phyloP scores from a whole-genome alignment of 1,140 invertebrate species.

The Drosophila teissieri region DNA sequence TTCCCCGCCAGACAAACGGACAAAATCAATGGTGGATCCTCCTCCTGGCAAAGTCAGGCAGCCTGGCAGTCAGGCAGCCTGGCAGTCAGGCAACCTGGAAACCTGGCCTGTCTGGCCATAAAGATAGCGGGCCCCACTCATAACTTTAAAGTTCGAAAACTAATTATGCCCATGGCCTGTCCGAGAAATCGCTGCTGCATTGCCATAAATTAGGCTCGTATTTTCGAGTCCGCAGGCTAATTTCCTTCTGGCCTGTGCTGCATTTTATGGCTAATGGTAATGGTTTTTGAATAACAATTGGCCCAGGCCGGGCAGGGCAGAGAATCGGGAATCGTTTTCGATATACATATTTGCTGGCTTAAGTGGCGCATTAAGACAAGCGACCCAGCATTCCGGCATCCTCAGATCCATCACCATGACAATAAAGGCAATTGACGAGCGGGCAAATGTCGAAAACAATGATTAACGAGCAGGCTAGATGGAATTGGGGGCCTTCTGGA shows the following conservation, averaged over 20 bases:
- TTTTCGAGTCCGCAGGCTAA: conserved; percentile 36
- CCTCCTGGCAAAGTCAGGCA: too few species aligned
- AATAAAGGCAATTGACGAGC: conserved; percentile 83
- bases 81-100: conserved; percentile 7
- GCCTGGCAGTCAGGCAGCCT: conserved; percentile 15
- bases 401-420: conserved; percentile 69
- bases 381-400: background rate
- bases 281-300: conserved; percentile 78
- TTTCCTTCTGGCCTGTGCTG: conserved; percentile 72
- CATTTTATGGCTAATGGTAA: conserved; percentile 82
- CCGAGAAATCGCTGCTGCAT: conserved; percentile 58
- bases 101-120: conserved; percentile 57
- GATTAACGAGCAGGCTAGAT: conserved; percentile 72
- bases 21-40: conserved; percentile 9
- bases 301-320: background rate
- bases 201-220: conserved; percentile 70
- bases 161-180: conserved; percentile 77
- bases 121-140: conserved; percentile 71
- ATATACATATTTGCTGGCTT: conserved; percentile 71
- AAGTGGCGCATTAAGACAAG: conserved; percentile 78
- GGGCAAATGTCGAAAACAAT: conserved; percentile 80
- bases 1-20: background rate
- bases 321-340: conserved; percentile 29
- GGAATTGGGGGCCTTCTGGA: conserved; percentile 19
- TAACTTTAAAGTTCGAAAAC: conserved; percentile 83